phyloP scores from a whole-genome alignment of 2,797 vertebrate species.

The Sphenodon punctatus region DNA sequence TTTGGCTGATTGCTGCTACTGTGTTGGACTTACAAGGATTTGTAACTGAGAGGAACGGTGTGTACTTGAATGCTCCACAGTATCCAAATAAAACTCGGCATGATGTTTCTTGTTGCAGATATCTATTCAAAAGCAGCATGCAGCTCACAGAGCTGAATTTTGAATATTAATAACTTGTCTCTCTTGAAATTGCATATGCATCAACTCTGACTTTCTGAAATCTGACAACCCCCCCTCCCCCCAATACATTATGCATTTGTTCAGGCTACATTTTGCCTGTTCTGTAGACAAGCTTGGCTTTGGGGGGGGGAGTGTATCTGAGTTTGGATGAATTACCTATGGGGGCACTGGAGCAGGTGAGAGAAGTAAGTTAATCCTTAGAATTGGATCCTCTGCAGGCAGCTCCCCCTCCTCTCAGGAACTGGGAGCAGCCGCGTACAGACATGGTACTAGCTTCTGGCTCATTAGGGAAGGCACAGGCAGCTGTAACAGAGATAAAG shows the following conservation, averaged over 20 bases:
- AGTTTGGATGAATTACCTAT: background rate
- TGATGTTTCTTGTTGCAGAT: background rate
- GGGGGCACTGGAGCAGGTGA: background rate
- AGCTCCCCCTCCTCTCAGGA: no score
- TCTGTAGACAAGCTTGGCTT: background rate
- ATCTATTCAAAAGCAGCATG: background rate
- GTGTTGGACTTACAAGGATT: background rate
- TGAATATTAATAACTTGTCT: background rate
- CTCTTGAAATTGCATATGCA: background rate
- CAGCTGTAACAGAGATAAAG: no score
- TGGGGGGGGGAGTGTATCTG: background rate
- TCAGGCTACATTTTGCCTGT: background rate
- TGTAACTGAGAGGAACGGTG: background rate
- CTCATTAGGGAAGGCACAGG: no score
- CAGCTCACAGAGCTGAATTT: background rate
- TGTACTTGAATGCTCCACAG: background rate
- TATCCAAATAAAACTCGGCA: background rate
- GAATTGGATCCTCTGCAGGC: no score
- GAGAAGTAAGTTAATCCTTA: no score
- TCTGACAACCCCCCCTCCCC: background rate
- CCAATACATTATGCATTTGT: background rate
- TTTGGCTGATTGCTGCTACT: slow-evolving; percentile 10
- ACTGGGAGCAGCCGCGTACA: no score
- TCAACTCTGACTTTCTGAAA: background rate
- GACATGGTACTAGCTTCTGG: no score